Evolutionary conservation across 1,140 invertebrate species (phyloP).

Genomic region (Bradysia coprophila): DNA sequence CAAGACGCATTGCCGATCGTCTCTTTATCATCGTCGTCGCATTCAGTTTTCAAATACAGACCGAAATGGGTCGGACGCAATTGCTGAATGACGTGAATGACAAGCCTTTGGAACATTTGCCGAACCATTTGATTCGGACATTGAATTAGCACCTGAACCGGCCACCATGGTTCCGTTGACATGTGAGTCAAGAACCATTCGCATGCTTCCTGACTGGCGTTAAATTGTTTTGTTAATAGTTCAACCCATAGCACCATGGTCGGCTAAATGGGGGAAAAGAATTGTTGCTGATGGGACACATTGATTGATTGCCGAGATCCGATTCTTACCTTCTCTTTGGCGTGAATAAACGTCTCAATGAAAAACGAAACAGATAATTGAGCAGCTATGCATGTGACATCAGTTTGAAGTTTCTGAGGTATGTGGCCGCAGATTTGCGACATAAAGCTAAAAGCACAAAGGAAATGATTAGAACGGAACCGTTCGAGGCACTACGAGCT

Average conservation of each 20-base stretch:
- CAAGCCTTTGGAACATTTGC: conserved; percentile 83
- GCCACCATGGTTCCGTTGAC: conserved; percentile 87
- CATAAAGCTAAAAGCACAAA: conserved; percentile 57
- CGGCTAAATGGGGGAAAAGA: conserved; percentile 33
- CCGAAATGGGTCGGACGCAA: conserved; percentile 54
- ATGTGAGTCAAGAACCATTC: conserved; percentile 87
- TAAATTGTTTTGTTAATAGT: conserved; percentile 84
- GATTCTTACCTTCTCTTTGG: conserved; percentile 70
- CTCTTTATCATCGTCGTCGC: conserved; percentile 41
- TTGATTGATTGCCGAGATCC: conserved; percentile 1
- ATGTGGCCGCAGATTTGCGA: conserved; percentile 89
- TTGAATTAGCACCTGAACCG: conserved; percentile 83
- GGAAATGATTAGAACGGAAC: conserved; percentile 4
- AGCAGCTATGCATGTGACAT: conserved; percentile 68
- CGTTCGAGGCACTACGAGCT: background rate
- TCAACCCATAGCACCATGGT: conserved; percentile 96
- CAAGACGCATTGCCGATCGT: conserved; percentile 69
- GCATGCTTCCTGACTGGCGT: conserved; percentile 72
- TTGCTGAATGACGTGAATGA: conserved; percentile 84
- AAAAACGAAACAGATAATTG: conserved; percentile 86
- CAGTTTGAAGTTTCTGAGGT: conserved; percentile 63
- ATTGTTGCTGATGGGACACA: background rate
- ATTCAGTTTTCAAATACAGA: conserved; percentile 50
- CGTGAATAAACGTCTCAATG: conserved; percentile 90
- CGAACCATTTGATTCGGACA: conserved; percentile 91